These are phyloP conservation scores for Xestia sexstrigata DNA, from an alignment of 2,888 invertebrate species.

Conservation along the genomic window DNA sequence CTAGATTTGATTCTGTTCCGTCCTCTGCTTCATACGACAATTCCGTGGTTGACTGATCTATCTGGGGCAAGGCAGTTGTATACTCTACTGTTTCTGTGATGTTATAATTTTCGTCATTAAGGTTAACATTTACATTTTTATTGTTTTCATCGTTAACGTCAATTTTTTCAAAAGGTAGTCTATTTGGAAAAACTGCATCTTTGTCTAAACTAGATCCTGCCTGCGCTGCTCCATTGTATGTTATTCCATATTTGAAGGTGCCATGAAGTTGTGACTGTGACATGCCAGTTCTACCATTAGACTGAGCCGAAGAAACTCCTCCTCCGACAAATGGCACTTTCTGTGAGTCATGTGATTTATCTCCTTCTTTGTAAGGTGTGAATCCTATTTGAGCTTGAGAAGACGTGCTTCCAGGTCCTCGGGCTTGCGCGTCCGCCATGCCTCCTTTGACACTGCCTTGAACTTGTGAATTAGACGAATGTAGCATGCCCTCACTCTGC, in stretches of 20 bases:
- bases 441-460: constrained; percentile 96
- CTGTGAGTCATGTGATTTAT: constrained; percentile 87
- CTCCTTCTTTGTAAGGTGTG: constrained; percentile 93
- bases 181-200: constrained; percentile 85
- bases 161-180: constrained; percentile 85
- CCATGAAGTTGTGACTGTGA: constrained; percentile 96
- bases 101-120: constrained; percentile 70
- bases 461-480: constrained; percentile 95
- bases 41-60: constrained; percentile 63
- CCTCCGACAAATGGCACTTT: constrained; percentile 93
- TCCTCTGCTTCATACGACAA: constrained; percentile 60
- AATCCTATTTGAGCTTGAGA: constrained; percentile 97
- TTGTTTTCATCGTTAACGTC: constrained; percentile 85
- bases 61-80: constrained; percentile 35
- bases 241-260: constrained; percentile 94
- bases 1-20: constrained; percentile 67
- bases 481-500: constrained; percentile 94
- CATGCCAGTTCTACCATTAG: constrained; percentile 94
- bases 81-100: constrained; percentile 67
- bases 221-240: constrained; percentile 95
- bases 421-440: constrained; percentile 96
- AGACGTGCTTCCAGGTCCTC: constrained; percentile 95
- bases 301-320: constrained; percentile 95
- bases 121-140: constrained; percentile 85
- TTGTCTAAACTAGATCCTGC: constrained; percentile 94